These are phyloP conservation scores for Clarias laeviceps DNA, from an alignment of 2,797 vertebrate species.

Conservation along the genomic window DNA sequence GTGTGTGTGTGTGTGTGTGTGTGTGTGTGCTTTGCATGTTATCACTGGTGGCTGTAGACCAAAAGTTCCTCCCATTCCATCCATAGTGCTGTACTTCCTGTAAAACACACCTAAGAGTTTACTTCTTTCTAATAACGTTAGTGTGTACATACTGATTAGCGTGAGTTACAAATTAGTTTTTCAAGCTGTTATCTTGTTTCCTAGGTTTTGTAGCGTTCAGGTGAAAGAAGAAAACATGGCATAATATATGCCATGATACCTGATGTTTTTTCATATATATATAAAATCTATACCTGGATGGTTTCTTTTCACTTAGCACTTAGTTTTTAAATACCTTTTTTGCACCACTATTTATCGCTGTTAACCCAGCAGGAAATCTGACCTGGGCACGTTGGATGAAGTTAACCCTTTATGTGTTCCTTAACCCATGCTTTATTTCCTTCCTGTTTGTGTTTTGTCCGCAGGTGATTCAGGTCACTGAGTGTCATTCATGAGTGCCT, in stretches of 20 bases:
- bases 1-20: not conserved
- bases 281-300: not conserved
- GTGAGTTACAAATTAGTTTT: too few relatives aligned
- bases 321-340: too few relatives aligned
- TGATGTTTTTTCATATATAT: too few relatives aligned
- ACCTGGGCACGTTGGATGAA: too few relatives aligned
- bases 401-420: not conserved
- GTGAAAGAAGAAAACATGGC: too few relatives aligned
- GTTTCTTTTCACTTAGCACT: not conserved
- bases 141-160: not conserved
- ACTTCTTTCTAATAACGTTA: not conserved
- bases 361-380: not conserved
- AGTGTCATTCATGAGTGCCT: constrained; percentile 80
- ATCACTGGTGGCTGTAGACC: not conserved
- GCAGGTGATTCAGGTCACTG: constrained; percentile 84
- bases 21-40: constrained; percentile 26
- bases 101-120: not conserved
- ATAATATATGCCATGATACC: too few relatives aligned
- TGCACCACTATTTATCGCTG: too few relatives aligned
- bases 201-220: too few relatives aligned
- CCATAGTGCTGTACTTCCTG: not conserved
- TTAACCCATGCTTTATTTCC: not conserved
- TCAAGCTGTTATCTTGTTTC: too few relatives aligned
- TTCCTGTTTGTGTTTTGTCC: constrained; percentile 57
- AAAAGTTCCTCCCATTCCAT: not conserved